Percentiles rank a stretch among this genome's conserved stretches.
Conservation (phyloP, 2,888 invertebrate genomes). For the Napeogenes inachia region DNA sequence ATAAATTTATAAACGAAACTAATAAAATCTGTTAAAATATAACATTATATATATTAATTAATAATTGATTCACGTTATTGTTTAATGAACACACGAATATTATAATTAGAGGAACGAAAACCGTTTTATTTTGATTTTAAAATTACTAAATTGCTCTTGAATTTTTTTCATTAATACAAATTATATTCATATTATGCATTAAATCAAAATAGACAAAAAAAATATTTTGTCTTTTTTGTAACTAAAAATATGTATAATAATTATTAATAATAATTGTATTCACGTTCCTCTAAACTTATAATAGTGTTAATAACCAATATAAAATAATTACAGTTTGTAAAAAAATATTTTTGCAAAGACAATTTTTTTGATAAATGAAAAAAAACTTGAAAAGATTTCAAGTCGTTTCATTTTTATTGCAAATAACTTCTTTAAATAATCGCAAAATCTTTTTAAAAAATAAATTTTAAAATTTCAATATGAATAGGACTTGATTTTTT, state of each 20-base stretch:
- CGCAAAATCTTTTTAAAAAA: background rate
- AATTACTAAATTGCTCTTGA: too few species aligned
- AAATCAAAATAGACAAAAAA: too few species aligned
- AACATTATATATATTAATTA: too few species aligned
- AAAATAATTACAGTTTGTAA: background rate
- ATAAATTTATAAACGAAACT: too few species aligned
- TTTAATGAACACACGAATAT: too few species aligned
- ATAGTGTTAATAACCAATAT: conserved; percentile 1
- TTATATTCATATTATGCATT: background rate
- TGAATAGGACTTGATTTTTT: too few species aligned
- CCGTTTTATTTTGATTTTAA: too few species aligned
- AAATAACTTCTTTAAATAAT: conserved; percentile 1
- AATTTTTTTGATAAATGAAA: conserved; percentile 9
- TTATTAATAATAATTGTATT: too few species aligned
- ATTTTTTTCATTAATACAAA: background rate
- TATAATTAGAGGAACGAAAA: too few species aligned
- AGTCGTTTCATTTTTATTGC: conserved; percentile 8
- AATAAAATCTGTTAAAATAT: too few species aligned
- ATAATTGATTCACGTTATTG: too few species aligned
- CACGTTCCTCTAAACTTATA: background rate
- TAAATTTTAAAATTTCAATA: background rate
- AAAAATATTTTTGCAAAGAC: background rate
- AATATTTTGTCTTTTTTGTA: too few species aligned
- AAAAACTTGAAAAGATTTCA: conserved; percentile 10
- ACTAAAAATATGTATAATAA: background rate